phyloP scores from a whole-genome alignment of 2,797 vertebrate species.

The Tokudaia tokunoshimensis region DNA sequence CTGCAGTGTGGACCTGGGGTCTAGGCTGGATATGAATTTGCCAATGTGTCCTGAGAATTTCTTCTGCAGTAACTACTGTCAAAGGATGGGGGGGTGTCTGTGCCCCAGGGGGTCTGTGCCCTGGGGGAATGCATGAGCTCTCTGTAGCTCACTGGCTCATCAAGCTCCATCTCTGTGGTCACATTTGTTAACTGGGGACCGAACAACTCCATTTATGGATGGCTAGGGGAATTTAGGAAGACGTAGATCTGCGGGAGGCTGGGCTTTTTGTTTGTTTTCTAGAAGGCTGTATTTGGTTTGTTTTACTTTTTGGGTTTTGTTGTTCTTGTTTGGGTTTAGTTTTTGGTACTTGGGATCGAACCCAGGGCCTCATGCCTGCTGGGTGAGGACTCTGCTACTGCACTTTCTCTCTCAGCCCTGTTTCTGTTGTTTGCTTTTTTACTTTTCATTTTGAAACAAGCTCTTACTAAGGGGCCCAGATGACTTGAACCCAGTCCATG shows the following conservation, averaged over 20 bases:
- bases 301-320: background rate
- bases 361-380: background rate
- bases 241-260: background rate
- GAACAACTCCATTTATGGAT: background rate
- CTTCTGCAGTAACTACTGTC: background rate
- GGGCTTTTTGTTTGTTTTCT: background rate
- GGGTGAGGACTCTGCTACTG: background rate
- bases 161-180: background rate
- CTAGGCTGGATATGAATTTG: background rate
- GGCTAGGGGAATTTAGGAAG: slow-evolving; percentile 2
- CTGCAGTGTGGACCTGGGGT: background rate
- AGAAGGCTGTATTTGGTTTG: background rate
- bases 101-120: background rate
- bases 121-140: background rate
- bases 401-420: background rate
- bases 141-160: background rate
- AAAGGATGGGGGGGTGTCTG: background rate
- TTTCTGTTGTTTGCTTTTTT: background rate
- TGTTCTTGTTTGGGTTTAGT: background rate
- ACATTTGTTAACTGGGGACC: background rate
- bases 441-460: background rate
- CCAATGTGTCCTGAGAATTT: background rate
- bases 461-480: background rate
- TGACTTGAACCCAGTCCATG: background rate
- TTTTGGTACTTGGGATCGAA: background rate